Evolutionary conservation across 2,888 invertebrate species (phyloP), one percentile per base, ranked within the genome.

Genomic region (Napeogenes sylphis): DNA sequence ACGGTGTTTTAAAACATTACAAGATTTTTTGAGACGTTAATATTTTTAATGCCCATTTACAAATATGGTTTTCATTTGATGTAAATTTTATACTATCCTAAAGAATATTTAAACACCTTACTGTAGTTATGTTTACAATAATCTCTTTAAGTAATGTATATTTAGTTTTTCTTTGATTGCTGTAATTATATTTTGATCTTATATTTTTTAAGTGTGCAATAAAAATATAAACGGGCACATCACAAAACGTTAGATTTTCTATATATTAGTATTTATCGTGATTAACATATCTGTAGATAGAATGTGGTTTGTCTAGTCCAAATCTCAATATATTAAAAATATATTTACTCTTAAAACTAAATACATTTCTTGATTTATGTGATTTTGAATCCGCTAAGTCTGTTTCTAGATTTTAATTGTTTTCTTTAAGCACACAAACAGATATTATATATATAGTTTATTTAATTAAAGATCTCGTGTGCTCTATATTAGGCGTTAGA

Each of bases 221-320:
- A 86, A 82, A 86, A 86, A 83, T 80, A 79, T 77, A 82, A 79
- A 79, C 78, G 72, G 62, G 80, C 74, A 83, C 85, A 88, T 87
- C 78, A 80, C 79, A 74, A 75, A 83, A 82, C 83, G 76, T 84
- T 86, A 88, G 85, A 84, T 85, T 87, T 87, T 89, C 81, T 87
- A 86, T 78, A 78, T 82, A 84, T 87, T 89, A 89, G 87, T 83
- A 84, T 88, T 87, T 90, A 90, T 90, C 90, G 90, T 90, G 85
- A 88, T 87, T 90, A 84, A 90, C 90, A 90, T 90, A 90, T 90
- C 90, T 90, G 87, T 90, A 90, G 90, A 86, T 90, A 90, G 90
- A 88, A 89, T 84, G 88, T 88, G 89, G 84, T 88, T 88, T 87
- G 86, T 86, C 87, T 90, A 90, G 89, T 89, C 84, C 90, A 90